Evolutionary conservation across 92 coral and sea anemone genomes (phyloP).

Genomic region (Galaxea fascicularis): DNA sequence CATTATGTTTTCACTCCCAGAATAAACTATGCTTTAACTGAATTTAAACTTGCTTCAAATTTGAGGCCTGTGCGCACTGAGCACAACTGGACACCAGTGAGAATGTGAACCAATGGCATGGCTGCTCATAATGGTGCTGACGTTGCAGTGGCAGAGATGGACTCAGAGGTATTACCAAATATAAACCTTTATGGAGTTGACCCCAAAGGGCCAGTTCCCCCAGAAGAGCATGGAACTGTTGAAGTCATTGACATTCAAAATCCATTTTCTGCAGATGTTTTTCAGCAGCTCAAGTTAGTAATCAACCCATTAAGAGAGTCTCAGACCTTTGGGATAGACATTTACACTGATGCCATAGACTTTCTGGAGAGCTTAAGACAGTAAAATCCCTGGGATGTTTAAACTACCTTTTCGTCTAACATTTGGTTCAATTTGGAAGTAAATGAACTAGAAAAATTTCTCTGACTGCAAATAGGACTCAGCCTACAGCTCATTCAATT

Average conservation of each 20-base stretch:
- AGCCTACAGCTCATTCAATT: no score
- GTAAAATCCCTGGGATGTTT: background rate
- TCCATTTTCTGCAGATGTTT: background rate
- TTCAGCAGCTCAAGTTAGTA: background rate
- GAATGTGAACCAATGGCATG: conserved; percentile 71
- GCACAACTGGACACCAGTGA: conserved; percentile 67
- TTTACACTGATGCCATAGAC: background rate
- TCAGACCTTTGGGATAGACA: background rate
- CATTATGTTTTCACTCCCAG: conserved; percentile 65
- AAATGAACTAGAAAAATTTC: no score
- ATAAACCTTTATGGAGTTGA: conserved; percentile 50
- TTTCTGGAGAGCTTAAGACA: background rate
- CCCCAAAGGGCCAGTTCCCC: conserved; percentile 40
- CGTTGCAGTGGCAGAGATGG: conserved; percentile 25
- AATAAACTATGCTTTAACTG: conserved; percentile 59
- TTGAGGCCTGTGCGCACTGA: conserved; percentile 66
- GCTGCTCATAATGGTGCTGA: conserved; percentile 36
- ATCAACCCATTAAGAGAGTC: background rate
- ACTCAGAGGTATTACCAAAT: conserved; percentile 30
- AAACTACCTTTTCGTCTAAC: no score
- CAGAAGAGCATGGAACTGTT: background rate
- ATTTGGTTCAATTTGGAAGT: no score
- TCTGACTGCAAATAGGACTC: no score
- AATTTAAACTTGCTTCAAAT: conserved; percentile 65
- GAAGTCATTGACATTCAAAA: background rate